These are phyloP conservation scores for Napeogenes sylphis DNA, from an alignment of 2,888 invertebrate species.

Conservation along the genomic window DNA sequence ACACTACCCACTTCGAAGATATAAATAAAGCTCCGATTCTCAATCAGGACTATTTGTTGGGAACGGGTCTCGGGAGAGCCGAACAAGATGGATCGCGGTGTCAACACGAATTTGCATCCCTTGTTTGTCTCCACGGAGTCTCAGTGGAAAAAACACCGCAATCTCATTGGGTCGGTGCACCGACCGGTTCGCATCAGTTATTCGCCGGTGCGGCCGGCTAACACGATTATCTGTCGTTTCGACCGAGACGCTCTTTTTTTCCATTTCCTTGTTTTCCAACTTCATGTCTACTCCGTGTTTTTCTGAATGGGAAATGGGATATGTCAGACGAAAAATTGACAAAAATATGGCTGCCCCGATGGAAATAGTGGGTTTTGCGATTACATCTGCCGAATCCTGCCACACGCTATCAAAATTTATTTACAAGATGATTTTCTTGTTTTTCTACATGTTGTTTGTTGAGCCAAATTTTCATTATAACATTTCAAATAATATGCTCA, in stretches of 20 bases:
- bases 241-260: conserved; percentile 72
- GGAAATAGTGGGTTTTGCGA: conserved; percentile 73
- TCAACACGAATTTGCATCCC: conserved; percentile 78
- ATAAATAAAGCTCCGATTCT: conserved; percentile 52
- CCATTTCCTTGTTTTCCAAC: conserved; percentile 75
- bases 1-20: conserved; percentile 15
- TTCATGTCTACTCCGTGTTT: conserved; percentile 73
- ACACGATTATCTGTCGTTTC: conserved; percentile 76
- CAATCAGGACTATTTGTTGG: conserved; percentile 73
- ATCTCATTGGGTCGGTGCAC: conserved; percentile 73
- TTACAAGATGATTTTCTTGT: conserved; percentile 65
- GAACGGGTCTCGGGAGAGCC: conserved; percentile 69
- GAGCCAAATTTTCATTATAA: conserved; percentile 33
- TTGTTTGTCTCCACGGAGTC: conserved; percentile 72
- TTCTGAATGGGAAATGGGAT: conserved; percentile 76
- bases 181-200: conserved; percentile 67
- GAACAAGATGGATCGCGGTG: conserved; percentile 77
- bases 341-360: conserved; percentile 72
- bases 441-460: conserved; percentile 34
- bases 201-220: conserved; percentile 71
- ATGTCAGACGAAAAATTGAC: conserved; percentile 77
- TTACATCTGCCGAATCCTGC: conserved; percentile 63
- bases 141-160: conserved; percentile 73
- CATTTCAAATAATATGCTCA: conserved; percentile 13
- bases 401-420: conserved; percentile 54